Percentiles rank a stretch among this genome's conserved stretches.
These are phyloP conservation scores for Vultur gryphus DNA, from an alignment of 2,797 vertebrate genomes.

Conservation along the genomic window DNA sequence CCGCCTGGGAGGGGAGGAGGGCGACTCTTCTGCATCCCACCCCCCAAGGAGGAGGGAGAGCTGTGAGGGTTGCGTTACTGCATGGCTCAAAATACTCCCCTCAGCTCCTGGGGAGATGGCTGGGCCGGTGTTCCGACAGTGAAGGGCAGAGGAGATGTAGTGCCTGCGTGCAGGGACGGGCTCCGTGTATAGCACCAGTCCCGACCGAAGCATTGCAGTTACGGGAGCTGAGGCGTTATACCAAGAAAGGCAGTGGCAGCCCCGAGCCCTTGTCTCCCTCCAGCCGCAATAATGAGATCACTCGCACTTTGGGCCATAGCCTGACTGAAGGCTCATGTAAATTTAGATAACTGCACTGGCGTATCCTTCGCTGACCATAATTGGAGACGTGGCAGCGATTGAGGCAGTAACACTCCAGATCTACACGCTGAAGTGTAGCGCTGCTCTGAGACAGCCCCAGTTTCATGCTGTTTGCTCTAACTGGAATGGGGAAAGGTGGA, in stretches of 20 bases:
- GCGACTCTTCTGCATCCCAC: not conserved
- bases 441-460: accelerated
- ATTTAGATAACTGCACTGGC: not conserved
- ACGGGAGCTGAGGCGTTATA: not conserved
- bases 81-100: not conserved
- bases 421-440: accelerated
- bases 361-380: not conserved
- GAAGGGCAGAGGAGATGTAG: not conserved
- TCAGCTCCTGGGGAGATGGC: accelerated
- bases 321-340: not conserved
- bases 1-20: not conserved
- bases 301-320: accelerated
- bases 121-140: accelerated
- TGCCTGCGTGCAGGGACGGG: accelerated
- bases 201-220: accelerated
- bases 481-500: not conserved
- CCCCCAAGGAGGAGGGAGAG: not conserved
- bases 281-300: not conserved
- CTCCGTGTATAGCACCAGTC: accelerated
- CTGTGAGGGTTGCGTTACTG: accelerated
- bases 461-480: not conserved
- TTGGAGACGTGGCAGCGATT: accelerated
- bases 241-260: not conserved
- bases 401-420: not conserved
- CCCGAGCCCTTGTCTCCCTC: accelerated